Conservation (phyloP, 2,888 invertebrate genomes). For the Hydraecia micacea region DNA sequence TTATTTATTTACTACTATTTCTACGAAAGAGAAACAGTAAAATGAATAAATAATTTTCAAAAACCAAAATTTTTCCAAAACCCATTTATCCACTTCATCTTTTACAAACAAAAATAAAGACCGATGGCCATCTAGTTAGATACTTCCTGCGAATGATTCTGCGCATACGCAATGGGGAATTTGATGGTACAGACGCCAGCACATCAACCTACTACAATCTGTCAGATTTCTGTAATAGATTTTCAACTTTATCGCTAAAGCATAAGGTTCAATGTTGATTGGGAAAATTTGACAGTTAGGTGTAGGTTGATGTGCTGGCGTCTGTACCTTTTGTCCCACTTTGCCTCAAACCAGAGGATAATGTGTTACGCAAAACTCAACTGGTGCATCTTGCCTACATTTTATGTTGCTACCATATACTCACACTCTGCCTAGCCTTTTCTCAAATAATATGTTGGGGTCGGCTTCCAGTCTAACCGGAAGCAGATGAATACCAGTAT, state of each 20-base stretch:
- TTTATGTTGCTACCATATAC: background rate
- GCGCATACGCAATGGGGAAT: background rate
- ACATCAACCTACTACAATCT: too few species aligned
- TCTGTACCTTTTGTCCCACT: background rate
- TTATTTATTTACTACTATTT: slow-evolving; percentile 25
- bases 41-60: background rate
- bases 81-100: background rate
- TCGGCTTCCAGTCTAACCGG: background rate
- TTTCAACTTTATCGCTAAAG: too few species aligned
- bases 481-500: background rate
- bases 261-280: too few species aligned
- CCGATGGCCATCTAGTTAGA: background rate
- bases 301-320: too few species aligned
- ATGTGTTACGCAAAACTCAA: background rate
- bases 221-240: too few species aligned
- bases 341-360: background rate
- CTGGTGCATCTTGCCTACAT: background rate
- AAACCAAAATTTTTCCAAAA: background rate
- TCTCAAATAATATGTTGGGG: background rate
- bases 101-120: background rate
- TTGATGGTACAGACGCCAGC: background rate
- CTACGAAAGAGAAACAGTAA: background rate
- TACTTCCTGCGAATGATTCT: background rate
- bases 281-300: too few species aligned
- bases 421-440: background rate